These are phyloP conservation scores for Trachelus iudaicus DNA, from an alignment of 2,888 invertebrate species.

Conservation along the genomic window DNA sequence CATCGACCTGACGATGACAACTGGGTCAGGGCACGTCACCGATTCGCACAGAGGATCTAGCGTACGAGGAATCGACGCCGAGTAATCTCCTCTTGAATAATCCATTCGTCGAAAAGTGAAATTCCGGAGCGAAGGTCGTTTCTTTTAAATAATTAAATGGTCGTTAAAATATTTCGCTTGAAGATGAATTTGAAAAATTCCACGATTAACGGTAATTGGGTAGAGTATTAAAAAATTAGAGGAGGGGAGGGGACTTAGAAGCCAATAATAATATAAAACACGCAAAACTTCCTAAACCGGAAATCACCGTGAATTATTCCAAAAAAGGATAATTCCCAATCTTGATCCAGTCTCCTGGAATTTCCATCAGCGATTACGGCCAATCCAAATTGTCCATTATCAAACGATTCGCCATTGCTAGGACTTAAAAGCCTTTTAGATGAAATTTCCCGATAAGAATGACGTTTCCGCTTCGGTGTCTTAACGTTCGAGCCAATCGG, in stretches of 20 bases:
- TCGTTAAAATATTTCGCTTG: neutral
- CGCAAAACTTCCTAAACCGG: neutral
- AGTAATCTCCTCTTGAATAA: neutral
- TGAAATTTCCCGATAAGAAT: neutral
- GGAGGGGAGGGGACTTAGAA: neutral
- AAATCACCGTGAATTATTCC: neutral
- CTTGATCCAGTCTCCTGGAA: neutral
- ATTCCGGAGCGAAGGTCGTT: slow-evolving; percentile 30
- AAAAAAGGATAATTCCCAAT: neutral
- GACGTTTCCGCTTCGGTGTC: neutral
- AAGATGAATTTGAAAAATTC: neutral
- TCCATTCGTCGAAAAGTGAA: slow-evolving; percentile 51
- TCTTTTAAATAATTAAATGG: neutral
- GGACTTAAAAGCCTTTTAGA: neutral
- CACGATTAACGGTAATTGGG: neutral
- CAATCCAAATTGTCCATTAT: neutral
- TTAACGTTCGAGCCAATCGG: neutral
- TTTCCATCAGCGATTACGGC: neutral
- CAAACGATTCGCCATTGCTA: neutral
- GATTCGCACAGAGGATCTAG: slow-evolving; percentile 63
- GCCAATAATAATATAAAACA: neutral
- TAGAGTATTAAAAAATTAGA: neutral
- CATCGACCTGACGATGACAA: slow-evolving; percentile 62
- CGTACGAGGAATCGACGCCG: slow-evolving; percentile 15
- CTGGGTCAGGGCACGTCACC: slow-evolving; percentile 65